These are phyloP conservation scores for Sebastes melanostomus DNA, from an alignment of 2,797 vertebrate species.

Conservation along the genomic window DNA sequence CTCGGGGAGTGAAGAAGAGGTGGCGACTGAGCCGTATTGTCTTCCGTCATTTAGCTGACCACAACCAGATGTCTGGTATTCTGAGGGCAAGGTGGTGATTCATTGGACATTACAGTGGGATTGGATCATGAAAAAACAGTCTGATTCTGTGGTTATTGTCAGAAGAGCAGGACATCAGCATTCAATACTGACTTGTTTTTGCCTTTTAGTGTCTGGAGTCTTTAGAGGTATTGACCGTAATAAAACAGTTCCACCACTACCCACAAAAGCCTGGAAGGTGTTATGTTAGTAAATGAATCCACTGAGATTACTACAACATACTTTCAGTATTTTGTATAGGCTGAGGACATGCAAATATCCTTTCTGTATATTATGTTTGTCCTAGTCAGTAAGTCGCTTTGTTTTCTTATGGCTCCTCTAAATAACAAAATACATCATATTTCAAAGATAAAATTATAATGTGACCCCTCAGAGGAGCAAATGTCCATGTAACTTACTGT, in stretches of 20 bases:
- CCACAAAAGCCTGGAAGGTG: background rate
- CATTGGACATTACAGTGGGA: background rate
- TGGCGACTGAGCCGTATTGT: conserved; percentile 96
- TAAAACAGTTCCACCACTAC: background rate
- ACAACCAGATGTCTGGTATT: conserved; percentile 91
- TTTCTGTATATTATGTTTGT: background rate
- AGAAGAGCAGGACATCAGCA: background rate
- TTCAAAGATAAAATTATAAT: background rate
- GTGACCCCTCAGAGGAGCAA: background rate
- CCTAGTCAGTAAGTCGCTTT: background rate
- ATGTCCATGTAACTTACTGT: background rate
- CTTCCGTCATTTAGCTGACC: conserved; percentile 94
- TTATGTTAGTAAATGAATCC: background rate
- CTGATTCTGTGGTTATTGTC: background rate
- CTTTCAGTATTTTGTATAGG: background rate
- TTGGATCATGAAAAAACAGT: background rate
- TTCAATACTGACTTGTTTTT: background rate
- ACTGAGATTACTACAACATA: background rate
- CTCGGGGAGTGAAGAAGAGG: conserved; percentile 88
- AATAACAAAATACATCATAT: background rate
- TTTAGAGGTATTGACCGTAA: background rate
- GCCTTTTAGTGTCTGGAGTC: background rate
- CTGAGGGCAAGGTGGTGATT: conserved; percentile 92
- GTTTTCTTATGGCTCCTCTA: background rate
- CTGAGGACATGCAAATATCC: background rate